Evolutionary conservation across 2,888 invertebrate species (phyloP).

Genomic region (Patella pellucida): DNA sequence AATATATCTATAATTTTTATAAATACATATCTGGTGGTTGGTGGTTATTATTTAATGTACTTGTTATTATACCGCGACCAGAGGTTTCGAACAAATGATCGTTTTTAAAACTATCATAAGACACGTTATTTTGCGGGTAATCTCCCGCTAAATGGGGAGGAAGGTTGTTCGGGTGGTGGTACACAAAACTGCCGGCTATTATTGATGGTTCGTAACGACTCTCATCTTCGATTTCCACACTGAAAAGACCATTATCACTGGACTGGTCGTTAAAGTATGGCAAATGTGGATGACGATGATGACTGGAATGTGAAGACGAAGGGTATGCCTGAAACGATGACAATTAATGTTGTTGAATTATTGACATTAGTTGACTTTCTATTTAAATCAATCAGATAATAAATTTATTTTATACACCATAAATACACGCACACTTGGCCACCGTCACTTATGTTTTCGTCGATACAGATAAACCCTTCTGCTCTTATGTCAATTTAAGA

Average conservation of each 20-base stretch:
- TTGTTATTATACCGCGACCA: constrained; percentile 29
- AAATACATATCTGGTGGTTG: constrained; percentile 35
- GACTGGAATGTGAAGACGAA: constrained; percentile 20
- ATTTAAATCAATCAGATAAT: too few relatives aligned
- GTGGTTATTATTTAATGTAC: constrained; percentile 35
- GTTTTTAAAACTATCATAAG: constrained; percentile 42
- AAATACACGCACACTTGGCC: too few relatives aligned
- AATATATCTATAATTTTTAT: constrained; percentile 4
- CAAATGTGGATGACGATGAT: constrained; percentile 17
- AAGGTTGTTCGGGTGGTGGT: constrained; percentile 39
- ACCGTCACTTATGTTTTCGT: too few relatives aligned
- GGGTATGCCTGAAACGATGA: not conserved
- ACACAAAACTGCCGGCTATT: constrained; percentile 40
- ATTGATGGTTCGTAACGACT: constrained; percentile 41
- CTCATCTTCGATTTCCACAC: constrained; percentile 26
- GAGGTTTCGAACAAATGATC: constrained; percentile 33
- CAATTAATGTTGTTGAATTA: not conserved
- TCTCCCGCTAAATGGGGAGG: constrained; percentile 33
- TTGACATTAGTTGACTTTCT: too few relatives aligned
- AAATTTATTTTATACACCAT: too few relatives aligned
- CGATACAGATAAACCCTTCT: too few relatives aligned
- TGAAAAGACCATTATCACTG: constrained; percentile 34
- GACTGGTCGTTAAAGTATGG: constrained; percentile 27
- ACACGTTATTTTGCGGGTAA: constrained; percentile 25
- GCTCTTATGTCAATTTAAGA: too few relatives aligned